Conservation (phyloP, 1,140 invertebrate species). For the Drosophila sturtevanti region DNA sequence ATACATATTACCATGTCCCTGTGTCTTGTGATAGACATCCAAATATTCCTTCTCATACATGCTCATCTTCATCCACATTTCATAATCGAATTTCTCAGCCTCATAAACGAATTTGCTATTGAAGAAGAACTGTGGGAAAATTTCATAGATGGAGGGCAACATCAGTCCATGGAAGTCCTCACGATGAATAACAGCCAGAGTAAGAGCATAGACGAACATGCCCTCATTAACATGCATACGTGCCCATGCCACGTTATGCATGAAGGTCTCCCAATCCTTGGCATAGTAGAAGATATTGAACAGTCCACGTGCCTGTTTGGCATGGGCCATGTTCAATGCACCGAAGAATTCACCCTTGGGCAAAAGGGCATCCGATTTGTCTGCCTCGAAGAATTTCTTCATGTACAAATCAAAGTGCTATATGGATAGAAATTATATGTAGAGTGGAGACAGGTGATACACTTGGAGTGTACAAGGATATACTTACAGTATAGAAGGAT, state of each 20-base stretch:
- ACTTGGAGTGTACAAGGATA: not conserved
- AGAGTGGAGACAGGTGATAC: not conserved
- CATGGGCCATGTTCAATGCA: constrained; percentile 71
- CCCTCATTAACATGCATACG: constrained; percentile 85
- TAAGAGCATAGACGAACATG: constrained; percentile 85
- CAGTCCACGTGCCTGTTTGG: constrained; percentile 84
- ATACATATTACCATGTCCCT: constrained; percentile 83
- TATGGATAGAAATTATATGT: not conserved
- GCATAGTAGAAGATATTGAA: constrained; percentile 86
- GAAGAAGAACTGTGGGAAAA: constrained; percentile 86
- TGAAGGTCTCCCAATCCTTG: constrained; percentile 87
- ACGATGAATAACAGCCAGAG: constrained; percentile 85
- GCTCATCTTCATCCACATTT: constrained; percentile 71
- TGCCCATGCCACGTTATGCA: constrained; percentile 86
- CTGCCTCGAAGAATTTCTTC: constrained; percentile 67
- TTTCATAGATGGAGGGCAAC: constrained; percentile 86
- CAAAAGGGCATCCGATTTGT: constrained; percentile 59
- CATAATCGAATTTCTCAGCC: constrained; percentile 83
- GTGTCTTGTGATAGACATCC: constrained; percentile 86
- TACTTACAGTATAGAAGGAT: constrained; percentile 56
- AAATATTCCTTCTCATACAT: constrained; percentile 84
- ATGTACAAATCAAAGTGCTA: constrained; percentile 67
- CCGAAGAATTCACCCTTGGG: constrained; percentile 81
- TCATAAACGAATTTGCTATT: constrained; percentile 84
- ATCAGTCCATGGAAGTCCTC: constrained; percentile 85